These are phyloP conservation scores for Aphidoletes aphidimyza DNA, from an alignment of 2,888 invertebrate genomes.

Conservation along the genomic window DNA sequence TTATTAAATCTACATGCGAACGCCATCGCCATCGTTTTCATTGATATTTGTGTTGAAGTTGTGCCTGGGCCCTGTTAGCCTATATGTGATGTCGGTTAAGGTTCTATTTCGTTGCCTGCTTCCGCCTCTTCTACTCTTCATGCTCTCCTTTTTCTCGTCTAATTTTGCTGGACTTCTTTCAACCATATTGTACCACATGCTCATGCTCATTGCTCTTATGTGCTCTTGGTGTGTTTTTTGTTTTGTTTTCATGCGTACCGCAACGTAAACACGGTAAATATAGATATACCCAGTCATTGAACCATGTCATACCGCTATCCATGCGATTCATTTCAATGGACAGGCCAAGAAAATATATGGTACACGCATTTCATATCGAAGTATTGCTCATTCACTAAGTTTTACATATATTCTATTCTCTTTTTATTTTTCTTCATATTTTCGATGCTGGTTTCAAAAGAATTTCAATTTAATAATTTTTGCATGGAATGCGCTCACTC, in stretches of 20 bases:
- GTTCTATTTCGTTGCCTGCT: neutral
- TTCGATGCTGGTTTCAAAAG: constrained; percentile 34
- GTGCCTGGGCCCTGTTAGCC: neutral
- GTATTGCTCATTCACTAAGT: constrained; percentile 8
- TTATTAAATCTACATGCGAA: constrained; percentile 49
- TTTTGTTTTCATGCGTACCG: neutral
- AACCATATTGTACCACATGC: too few relatives aligned
- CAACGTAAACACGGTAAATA: neutral
- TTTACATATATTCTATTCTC: constrained; percentile 39
- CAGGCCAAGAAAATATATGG: neutral
- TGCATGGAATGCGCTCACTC: constrained; percentile 51
- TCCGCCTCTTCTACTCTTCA: neutral
- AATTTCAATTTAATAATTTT: constrained; percentile 51
- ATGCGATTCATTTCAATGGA: neutral
- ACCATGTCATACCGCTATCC: constrained; percentile 20
- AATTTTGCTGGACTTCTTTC: neutral
- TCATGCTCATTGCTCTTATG: too few relatives aligned
- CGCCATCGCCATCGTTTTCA: constrained; percentile 29
- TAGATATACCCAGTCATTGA: neutral
- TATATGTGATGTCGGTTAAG: neutral
- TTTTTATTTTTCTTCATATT: neutral
- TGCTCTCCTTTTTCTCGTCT: neutral
- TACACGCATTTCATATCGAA: neutral
- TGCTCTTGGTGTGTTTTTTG: too few relatives aligned
- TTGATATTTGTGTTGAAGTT: constrained; percentile 9